Percentiles rank a stretch among this genome's conserved stretches.
Evolutionary conservation across 2,888 invertebrate genomes (phyloP).

Genomic region (Druceiella hillmani): DNA sequence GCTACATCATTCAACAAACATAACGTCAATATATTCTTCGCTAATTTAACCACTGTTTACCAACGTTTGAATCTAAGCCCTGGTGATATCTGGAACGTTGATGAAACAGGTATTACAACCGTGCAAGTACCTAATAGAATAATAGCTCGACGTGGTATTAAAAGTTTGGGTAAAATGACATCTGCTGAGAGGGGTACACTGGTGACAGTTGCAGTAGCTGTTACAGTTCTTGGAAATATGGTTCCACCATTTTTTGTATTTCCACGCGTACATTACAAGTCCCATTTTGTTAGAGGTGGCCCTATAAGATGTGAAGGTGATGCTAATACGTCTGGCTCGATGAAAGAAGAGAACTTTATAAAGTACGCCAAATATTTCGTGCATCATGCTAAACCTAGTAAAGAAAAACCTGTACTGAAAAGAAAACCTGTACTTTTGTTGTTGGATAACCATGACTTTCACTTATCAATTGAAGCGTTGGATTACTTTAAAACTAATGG

Average conservation of each 20-base stretch:
- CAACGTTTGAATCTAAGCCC: slow-evolving; percentile 15
- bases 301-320: slow-evolving; percentile 12
- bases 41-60: slow-evolving; percentile 10
- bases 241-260: slow-evolving; percentile 31
- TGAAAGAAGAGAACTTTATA: slow-evolving; percentile 10
- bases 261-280: slow-evolving; percentile 22
- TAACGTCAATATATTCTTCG: slow-evolving; percentile 14
- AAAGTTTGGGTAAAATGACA: slow-evolving; percentile 30
- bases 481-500: too few relatives aligned
- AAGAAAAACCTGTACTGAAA: too few relatives aligned
- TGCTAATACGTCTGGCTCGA: slow-evolving; percentile 13
- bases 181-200: slow-evolving; percentile 30
- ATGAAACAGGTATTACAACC: slow-evolving; percentile 32
- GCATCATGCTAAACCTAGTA: too few relatives aligned
- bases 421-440: too few relatives aligned
- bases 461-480: too few relatives aligned
- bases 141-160: slow-evolving; percentile 29
- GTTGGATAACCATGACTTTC: too few relatives aligned
- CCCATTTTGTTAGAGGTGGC: slow-evolving; percentile 13
- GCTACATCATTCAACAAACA: slow-evolving; percentile 15
- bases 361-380: too few relatives aligned
- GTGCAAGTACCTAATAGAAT: slow-evolving; percentile 31
- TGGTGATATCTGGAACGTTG: slow-evolving; percentile 30
- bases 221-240: slow-evolving; percentile 28
- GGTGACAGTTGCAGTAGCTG: slow-evolving; percentile 27